phyloP scores from a whole-genome alignment of 2,113 vertebrate genomes.

The Sarotherodon lohbergeri region DNA sequence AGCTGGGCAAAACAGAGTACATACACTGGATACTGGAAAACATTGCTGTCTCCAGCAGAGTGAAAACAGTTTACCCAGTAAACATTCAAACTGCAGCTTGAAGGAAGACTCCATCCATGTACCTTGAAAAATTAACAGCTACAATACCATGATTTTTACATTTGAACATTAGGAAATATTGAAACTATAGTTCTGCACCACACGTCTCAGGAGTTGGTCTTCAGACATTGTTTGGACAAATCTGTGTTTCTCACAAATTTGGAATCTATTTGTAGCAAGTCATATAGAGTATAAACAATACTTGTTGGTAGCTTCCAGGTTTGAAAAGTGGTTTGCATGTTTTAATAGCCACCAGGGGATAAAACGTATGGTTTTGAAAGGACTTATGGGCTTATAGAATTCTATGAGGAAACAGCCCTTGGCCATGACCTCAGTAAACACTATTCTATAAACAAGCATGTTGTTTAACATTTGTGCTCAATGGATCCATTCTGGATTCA shows the following conservation, averaged over 20 bases:
- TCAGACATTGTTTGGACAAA: background rate
- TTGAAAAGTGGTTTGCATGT: background rate
- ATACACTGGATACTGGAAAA: background rate
- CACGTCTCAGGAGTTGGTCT: background rate
- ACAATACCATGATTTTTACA: background rate
- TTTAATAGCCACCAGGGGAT: background rate
- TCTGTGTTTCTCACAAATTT: background rate
- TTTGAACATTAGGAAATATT: background rate
- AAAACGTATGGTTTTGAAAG: background rate
- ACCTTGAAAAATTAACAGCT: fast-evolving
- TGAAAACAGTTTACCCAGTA: background rate
- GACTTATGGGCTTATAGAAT: background rate
- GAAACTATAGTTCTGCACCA: background rate
- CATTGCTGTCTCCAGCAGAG: background rate
- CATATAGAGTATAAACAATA: background rate
- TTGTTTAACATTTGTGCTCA: background rate
- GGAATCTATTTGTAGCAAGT: background rate
- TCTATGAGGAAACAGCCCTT: background rate
- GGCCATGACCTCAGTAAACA: background rate
- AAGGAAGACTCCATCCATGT: background rate
- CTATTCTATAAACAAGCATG: fast-evolving
- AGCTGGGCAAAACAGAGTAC: background rate
- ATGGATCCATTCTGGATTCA: background rate
- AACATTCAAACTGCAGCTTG: background rate
- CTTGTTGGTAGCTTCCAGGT: background rate